A percentile compares a stretch with the other conserved stretches of the same genome.
phyloP scores from a whole-genome alignment of 2,113 vertebrate species.

The Lota lota region DNA sequence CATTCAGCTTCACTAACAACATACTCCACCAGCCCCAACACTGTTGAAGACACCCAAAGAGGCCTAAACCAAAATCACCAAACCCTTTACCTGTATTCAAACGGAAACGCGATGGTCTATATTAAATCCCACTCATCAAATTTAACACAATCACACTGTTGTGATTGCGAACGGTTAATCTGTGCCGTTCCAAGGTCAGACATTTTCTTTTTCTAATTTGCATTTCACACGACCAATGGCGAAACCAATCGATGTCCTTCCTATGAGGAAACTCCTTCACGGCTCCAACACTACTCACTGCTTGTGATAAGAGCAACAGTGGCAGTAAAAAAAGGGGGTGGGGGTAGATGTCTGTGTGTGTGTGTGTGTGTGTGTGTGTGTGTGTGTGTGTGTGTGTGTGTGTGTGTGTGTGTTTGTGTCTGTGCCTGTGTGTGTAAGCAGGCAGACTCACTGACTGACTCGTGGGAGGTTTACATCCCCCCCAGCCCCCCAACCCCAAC shows the following conservation, averaged over 20 bases:
- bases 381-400: too few species aligned
- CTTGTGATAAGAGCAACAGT: conserved; percentile 16
- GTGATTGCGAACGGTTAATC: conserved; percentile 49
- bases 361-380: too few species aligned
- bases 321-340: background rate
- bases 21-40: too few species aligned
- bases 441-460: conserved; percentile 11
- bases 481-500: conserved; percentile 37
- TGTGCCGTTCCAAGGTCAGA: conserved; percentile 47
- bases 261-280: conserved; percentile 12
- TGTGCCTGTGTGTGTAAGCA: too few species aligned
- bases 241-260: conserved; percentile 50
- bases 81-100: too few species aligned
- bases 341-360: too few species aligned
- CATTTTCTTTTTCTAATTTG: conserved; percentile 26
- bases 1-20: too few species aligned
- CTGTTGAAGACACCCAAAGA: too few species aligned
- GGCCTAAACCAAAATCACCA: too few species aligned
- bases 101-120: too few species aligned
- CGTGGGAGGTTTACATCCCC: conserved; percentile 39
- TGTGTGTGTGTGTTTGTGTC: too few species aligned
- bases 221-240: conserved; percentile 41
- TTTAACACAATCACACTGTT: conserved; percentile 14
- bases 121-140: too few species aligned
- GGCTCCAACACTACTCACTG: conserved; percentile 26